Base-by-base conservation (phyloP, 2,797 vertebrate genomes). In the Anableps anableps region DNA sequence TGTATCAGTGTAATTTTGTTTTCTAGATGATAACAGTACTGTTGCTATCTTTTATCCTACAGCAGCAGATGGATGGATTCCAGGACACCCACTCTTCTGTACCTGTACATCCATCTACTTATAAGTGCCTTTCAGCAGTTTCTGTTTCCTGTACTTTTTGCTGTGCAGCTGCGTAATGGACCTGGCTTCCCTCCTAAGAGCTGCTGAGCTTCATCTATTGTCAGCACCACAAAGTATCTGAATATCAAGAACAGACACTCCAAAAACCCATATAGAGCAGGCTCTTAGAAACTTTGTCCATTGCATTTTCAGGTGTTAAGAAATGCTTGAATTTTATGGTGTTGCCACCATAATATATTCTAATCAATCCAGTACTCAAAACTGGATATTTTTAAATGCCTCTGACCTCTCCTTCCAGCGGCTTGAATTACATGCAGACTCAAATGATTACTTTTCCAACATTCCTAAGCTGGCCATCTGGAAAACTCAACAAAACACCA, bases 391-490 rank as follows among this genome's bases (percentile, higher is more conserved):
- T 53, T 75, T 64, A 77, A 87, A 11, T 51, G 70, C 76, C 78
- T 84, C 76, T 74, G 74, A 83, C 74, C 53, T 80, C 70, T 83
- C 31, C 78, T 82, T 85, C 78, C 45, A 85, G 31, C 73, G 80
- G 60, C 86, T 80, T 86, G 78, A 87, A 91, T 88, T 83, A 14
- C 87, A 86, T 84, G 71, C 51, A 70, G 62, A 31, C 74, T 89
- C 60, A 83, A 80, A 88, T 71, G 38, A 85, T 76, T 76, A 79
- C 72, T 75, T 85, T 85, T 86, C 88, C 91, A 88, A 75, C 89
- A 91, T 92, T 91, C 88, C 85, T 88, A 77, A 80, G 76, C 71
- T 29, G 78, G 72, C 85, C 88, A 88, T 92, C 84, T 93, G 91
- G 91, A 88, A 92, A 91, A 83, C 78, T 86, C 5, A 13, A 84